Percentiles rank a stretch among this genome's conserved stretches.
Evolutionary conservation across 1,140 invertebrate genomes (phyloP).

Genomic region (Drosophila ohnishii): DNA sequence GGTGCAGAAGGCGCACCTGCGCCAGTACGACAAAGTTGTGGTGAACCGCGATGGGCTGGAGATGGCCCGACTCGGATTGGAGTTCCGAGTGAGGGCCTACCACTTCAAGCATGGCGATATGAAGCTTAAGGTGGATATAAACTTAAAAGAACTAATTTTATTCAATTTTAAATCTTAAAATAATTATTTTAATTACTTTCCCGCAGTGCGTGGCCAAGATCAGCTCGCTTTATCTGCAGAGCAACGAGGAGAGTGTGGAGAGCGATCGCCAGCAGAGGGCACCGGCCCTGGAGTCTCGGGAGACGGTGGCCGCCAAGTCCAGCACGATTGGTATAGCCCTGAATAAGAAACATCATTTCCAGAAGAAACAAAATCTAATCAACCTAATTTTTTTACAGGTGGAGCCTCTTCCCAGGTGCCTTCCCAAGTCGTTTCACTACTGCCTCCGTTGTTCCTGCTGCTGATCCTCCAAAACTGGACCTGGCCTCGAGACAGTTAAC

Average conservation of each 20-base stretch:
- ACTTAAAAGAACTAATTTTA: not conserved
- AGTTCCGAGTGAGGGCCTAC: constrained; percentile 89
- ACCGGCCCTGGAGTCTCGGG: constrained; percentile 87
- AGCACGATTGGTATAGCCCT: constrained; percentile 83
- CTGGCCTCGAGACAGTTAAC: constrained; percentile 65
- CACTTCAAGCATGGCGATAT: constrained; percentile 92
- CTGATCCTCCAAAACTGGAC: constrained; percentile 31
- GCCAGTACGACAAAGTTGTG: constrained; percentile 70
- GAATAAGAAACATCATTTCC: not conserved
- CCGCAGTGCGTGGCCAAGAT: constrained; percentile 91
- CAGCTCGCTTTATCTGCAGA: constrained; percentile 91
- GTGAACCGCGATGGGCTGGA: constrained; percentile 85
- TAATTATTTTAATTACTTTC: not conserved
- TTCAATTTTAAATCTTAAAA: not conserved
- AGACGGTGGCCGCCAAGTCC: constrained; percentile 84
- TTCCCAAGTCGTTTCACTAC: constrained; percentile 40
- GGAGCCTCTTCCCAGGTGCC: constrained; percentile 41
- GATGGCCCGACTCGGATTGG: constrained; percentile 87
- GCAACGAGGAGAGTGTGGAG: constrained; percentile 92
- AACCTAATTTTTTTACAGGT: constrained; percentile 13
- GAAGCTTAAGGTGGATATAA: constrained; percentile 87
- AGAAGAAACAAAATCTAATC: not conserved
- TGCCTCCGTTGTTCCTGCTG: constrained; percentile 52
- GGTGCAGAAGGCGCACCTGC: constrained; percentile 84
- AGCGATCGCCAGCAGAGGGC: constrained; percentile 87